These are phyloP conservation scores for Microchrysa polita DNA, from an alignment of 2,888 invertebrate species.

Conservation along the genomic window DNA sequence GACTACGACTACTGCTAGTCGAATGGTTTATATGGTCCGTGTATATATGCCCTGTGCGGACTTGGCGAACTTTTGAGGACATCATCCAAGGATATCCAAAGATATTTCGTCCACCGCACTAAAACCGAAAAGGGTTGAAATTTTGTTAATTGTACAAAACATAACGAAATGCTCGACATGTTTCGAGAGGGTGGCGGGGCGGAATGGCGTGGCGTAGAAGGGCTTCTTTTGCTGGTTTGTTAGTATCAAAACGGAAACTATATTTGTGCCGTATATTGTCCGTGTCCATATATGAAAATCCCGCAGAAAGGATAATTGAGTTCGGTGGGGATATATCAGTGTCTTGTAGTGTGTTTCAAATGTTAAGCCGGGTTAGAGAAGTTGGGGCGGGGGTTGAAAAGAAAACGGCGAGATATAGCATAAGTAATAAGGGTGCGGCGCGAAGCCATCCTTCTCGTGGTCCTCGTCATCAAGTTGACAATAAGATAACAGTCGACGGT, in stretches of 20 bases:
- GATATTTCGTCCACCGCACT: conserved; percentile 38
- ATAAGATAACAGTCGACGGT: conserved; percentile 44
- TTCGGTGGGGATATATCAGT: conserved; percentile 17
- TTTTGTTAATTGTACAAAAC: conserved; percentile 44
- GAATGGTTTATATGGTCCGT: conserved; percentile 38
- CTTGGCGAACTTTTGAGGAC: conserved; percentile 34
- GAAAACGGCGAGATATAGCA: conserved; percentile 27
- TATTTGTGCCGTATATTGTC: conserved; percentile 9
- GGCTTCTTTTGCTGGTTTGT: conserved; percentile 32
- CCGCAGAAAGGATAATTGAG: not conserved
- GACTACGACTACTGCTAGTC: conserved; percentile 17
- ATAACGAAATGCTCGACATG: conserved; percentile 40
- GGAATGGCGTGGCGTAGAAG: conserved; percentile 19
- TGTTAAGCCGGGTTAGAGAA: not conserved
- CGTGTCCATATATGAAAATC: not conserved
- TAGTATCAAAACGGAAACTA: conserved; percentile 17
- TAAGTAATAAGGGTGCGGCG: conserved; percentile 39
- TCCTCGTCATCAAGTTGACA: conserved; percentile 33
- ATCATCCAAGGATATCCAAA: conserved; percentile 35
- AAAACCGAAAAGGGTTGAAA: conserved; percentile 44
- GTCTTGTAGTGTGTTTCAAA: conserved; percentile 36
- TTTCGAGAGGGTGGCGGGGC: no score
- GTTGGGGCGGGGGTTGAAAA: not conserved
- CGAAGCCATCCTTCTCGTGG: no score
- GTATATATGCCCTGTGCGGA: no score